phyloP scores from a whole-genome alignment of 2,888 invertebrate species.

The Thalpophila matura region DNA sequence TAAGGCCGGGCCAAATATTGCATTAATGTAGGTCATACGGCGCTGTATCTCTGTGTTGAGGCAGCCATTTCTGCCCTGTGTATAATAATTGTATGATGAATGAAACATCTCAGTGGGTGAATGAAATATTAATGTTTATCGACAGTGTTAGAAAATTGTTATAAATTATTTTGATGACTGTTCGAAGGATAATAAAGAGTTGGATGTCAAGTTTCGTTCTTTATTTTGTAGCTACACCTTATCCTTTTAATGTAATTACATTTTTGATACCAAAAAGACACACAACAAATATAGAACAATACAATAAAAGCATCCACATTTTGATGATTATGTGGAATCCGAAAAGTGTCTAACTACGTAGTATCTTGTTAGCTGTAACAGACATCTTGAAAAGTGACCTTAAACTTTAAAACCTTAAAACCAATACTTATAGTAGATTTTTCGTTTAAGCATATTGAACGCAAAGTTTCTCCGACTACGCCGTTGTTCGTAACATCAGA shows the following conservation, averaged over 20 bases:
- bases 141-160: constrained; percentile 91
- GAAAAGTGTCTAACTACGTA: too few species aligned
- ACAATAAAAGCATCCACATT: background rate
- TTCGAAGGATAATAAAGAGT: constrained; percentile 92
- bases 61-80: constrained; percentile 82
- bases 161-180: constrained; percentile 92
- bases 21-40: constrained; percentile 87
- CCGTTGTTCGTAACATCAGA: too few species aligned
- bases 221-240: constrained; percentile 71
- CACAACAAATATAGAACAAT: background rate
- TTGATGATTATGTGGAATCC: too few species aligned
- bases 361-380: too few species aligned
- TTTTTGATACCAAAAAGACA: background rate
- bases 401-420: too few species aligned
- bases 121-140: constrained; percentile 89
- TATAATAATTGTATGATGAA: constrained; percentile 81
- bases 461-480: too few species aligned
- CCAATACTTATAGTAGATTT: too few species aligned
- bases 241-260: background rate
- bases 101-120: constrained; percentile 89
- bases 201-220: constrained; percentile 87
- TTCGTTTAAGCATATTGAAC: too few species aligned
- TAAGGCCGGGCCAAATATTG: constrained; percentile 91
- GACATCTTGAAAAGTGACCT: too few species aligned
- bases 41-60: constrained; percentile 82